A percentile compares a stretch with the other conserved stretches of the same genome.
Conservation (phyloP, 92 coral and sea anemone species). For the Porites cylindrica region DNA sequence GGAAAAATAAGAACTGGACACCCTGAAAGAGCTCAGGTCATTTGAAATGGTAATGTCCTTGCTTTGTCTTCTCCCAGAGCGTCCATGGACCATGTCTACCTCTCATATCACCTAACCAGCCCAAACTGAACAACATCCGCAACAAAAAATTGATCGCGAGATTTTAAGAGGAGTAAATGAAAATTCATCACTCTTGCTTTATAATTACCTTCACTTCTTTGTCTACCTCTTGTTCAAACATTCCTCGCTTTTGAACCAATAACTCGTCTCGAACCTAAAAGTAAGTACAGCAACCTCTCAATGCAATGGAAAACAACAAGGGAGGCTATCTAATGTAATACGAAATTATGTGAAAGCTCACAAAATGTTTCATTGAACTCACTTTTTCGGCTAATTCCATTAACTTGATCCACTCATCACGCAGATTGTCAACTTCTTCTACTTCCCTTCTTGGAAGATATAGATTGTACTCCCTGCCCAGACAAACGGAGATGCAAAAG, state of each 20-base stretch:
- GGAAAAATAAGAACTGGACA: too few relatives aligned
- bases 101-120: neutral
- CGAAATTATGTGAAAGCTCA: neutral
- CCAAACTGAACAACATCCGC: neutral
- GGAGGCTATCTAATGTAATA: neutral
- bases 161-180: too few relatives aligned
- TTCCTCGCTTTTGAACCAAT: constrained; percentile 92
- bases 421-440: constrained; percentile 93
- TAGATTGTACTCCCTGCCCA: constrained; percentile 81
- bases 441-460: constrained; percentile 93
- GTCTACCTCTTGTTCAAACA: constrained; percentile 99
- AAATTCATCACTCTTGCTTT: neutral
- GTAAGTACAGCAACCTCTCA: neutral
- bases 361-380: neutral
- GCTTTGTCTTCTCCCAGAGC: too few relatives aligned
- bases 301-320: neutral
- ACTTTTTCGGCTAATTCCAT: constrained; percentile 94
- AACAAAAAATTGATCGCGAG: neutral
- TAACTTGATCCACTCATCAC: constrained; percentile 93
- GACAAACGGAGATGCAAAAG: neutral
- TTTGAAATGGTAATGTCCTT: too few relatives aligned
- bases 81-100: neutral
- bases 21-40: too few relatives aligned
- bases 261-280: constrained; percentile 87
- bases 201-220: constrained; percentile 92